Evolutionary conservation across 2,888 invertebrate genomes (phyloP), one percentile per base, ranked within the genome.

Genomic region (Parnassius glacialis): DNA sequence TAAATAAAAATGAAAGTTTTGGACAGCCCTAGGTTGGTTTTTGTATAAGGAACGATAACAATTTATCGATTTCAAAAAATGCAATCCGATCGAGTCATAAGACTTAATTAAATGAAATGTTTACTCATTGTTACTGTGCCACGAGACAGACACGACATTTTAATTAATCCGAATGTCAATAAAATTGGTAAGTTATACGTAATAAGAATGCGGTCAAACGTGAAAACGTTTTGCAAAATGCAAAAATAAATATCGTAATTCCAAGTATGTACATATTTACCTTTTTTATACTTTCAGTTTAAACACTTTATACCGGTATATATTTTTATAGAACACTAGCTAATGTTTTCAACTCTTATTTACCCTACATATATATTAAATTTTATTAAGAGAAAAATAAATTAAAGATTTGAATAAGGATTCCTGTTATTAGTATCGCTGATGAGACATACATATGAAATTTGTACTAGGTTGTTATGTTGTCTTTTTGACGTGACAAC

Each of bases 1-100:
- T 34, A 5, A 7, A 5, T 34, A 7, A 7, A 34, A 34, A 7
- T 7, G 5, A 34, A 34, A 7, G 7, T 34, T 34, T 48, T 9
- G 16, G 48, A 48, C 13, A 48, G 2, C 48, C 25, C 20, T 51
- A 51, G 13, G 16, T 10, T 25, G 10, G 11, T 43, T 25, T 44
- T 51, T 25, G 51, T 25, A 5, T 11, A 57, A 57, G 47, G 25
- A 25, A 12, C 34, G 47, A 10, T 56, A 51, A 34, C 43, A 51
- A 13, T 44, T 58, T 58, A 58, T 58, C 58, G 58, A 52, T 58
- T 58, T 52, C 20, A 58, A 58, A 52, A 58, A 52, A 11, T 52
- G 52, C 45, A 13, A 58, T 58, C 13, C 58, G 25, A 45, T 44
- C 25, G 9, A 34, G 45, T 52, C 44, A 44, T 52, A 44, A n/a